Conservation (phyloP, 2,888 invertebrate species). For the Schizotus pectinicornis region DNA sequence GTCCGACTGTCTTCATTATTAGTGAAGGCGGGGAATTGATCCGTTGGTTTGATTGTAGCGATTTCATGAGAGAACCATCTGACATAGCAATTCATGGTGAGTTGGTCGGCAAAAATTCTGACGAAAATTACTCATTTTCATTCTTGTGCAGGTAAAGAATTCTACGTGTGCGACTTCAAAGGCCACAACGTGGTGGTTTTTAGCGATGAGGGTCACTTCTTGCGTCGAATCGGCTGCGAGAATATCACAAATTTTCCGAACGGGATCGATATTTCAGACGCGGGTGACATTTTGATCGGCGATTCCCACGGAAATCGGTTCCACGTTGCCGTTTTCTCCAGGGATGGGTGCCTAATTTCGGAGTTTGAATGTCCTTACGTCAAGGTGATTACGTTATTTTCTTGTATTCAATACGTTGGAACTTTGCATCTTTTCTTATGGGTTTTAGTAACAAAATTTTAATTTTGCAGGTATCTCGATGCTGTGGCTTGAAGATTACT, state of each 20-base stretch:
- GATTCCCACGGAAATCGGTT: slow-evolving; percentile 98
- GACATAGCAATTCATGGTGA: slow-evolving; percentile 94
- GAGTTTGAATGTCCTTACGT: slow-evolving; percentile 98
- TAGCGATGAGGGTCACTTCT: slow-evolving; percentile 88
- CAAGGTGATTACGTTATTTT: slow-evolving; percentile 71
- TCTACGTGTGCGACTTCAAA: slow-evolving; percentile 97
- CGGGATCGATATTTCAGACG: slow-evolving; percentile 97
- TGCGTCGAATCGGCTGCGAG: slow-evolving; percentile 94
- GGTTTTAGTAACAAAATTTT: too few relatives aligned
- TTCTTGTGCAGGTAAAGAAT: slow-evolving; percentile 76
- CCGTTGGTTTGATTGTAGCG: slow-evolving; percentile 97
- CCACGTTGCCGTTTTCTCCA: slow-evolving; percentile 94
- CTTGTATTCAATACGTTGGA: too few relatives aligned
- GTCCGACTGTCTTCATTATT: slow-evolving; percentile 94
- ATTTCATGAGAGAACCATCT: slow-evolving; percentile 97
- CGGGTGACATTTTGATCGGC: slow-evolving; percentile 94
- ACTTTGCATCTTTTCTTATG: too few relatives aligned
- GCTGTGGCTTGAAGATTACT: slow-evolving; percentile 96
- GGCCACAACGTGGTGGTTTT: slow-evolving; percentile 97
- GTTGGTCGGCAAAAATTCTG: slow-evolving; percentile 26
- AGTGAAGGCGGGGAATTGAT: slow-evolving; percentile 90
- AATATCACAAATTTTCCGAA: slow-evolving; percentile 97
- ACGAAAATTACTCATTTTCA: neutral
- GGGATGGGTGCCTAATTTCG: slow-evolving; percentile 84
- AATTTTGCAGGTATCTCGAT: slow-evolving; percentile 86